phyloP scores from a whole-genome alignment of 2,888 invertebrate species.

The Rotaria socialis region DNA sequence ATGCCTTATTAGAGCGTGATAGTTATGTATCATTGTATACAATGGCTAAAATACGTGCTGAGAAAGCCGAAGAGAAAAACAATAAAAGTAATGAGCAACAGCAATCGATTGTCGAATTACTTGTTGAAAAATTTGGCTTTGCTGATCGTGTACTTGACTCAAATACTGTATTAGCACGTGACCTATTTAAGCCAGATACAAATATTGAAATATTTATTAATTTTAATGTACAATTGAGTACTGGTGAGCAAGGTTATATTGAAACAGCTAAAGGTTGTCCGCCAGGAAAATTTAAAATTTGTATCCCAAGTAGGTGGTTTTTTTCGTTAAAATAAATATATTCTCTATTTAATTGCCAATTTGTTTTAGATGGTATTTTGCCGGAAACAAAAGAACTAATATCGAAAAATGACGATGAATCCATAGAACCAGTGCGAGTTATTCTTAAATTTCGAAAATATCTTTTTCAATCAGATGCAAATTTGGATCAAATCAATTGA shows the following conservation, averaged over 20 bases:
- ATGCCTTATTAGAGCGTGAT: neutral
- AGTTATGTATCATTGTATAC: constrained; percentile 30
- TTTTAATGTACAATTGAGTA: constrained; percentile 21
- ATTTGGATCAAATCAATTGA: neutral
- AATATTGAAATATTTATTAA: constrained; percentile 14
- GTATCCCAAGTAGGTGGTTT: neutral
- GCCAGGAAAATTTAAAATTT: neutral
- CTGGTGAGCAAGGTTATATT: neutral
- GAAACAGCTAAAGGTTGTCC: constrained; percentile 12
- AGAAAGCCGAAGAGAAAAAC: neutral
- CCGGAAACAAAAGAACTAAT: neutral
- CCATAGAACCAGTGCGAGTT: neutral
- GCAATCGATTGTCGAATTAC: constrained; percentile 4
- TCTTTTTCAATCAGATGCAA: constrained; percentile 1
- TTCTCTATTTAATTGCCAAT: neutral
- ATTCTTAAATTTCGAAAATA: constrained; percentile 6
- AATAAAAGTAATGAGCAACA: neutral
- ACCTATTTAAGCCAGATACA: neutral
- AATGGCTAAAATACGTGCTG: constrained; percentile 20
- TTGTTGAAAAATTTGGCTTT: constrained; percentile 17
- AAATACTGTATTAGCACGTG: neutral
- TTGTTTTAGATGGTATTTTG: neutral
- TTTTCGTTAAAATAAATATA: neutral
- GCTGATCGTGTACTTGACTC: neutral
- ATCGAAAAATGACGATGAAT: neutral